These are phyloP conservation scores for Calypte anna DNA, from an alignment of 2,113 vertebrate species.

Conservation along the genomic window DNA sequence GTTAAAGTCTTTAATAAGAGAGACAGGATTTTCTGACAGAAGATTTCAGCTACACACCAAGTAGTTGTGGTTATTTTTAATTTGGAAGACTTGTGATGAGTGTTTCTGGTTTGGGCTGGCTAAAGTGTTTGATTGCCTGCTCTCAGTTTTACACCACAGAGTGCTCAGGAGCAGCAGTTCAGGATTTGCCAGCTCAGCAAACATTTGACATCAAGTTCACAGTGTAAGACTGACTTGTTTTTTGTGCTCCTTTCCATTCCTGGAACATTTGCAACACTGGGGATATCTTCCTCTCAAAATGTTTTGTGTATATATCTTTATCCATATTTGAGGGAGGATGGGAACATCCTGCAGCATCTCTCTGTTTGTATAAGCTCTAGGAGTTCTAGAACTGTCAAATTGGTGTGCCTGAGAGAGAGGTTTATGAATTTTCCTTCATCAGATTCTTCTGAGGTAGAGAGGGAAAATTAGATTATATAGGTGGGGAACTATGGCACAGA, in stretches of 20 bases:
- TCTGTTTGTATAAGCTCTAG: background rate
- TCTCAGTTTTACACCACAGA: background rate
- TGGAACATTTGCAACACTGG: background rate
- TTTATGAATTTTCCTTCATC: background rate
- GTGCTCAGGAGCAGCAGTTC: background rate
- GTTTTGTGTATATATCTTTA: background rate
- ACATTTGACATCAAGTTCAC: background rate
- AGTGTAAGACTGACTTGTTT: background rate
- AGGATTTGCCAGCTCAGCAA: slow-evolving; percentile 24
- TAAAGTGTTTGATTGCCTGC: background rate
- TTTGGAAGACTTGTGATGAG: background rate
- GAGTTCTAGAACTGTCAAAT: background rate
- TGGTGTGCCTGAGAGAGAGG: background rate
- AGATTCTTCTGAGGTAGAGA: background rate
- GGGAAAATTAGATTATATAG: background rate
- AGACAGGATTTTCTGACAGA: slow-evolving; percentile 23
- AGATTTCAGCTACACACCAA: slow-evolving; percentile 8
- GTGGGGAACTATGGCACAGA: background rate
- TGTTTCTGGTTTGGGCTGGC: background rate
- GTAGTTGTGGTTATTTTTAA: slow-evolving; percentile 7
- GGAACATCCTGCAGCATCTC: background rate
- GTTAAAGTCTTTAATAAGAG: slow-evolving; percentile 33
- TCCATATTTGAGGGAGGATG: background rate
- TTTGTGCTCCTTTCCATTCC: background rate
- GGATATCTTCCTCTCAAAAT: background rate